Evolutionary conservation across 2,888 invertebrate genomes (phyloP).

Genomic region (Noctuana brunneofusca): DNA sequence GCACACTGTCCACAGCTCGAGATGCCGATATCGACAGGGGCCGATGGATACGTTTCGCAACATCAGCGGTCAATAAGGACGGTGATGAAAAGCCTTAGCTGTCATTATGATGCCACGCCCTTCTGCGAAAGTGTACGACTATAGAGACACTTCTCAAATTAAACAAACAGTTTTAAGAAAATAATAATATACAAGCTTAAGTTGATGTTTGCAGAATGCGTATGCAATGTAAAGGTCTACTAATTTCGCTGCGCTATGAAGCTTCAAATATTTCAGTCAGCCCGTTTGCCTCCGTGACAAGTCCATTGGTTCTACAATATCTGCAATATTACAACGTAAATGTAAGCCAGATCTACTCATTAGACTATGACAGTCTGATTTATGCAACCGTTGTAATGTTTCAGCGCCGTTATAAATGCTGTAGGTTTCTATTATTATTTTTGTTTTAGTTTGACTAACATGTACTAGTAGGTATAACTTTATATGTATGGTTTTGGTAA

Average conservation of each 20-base stretch:
- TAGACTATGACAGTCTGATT: slow-evolving; percentile 16
- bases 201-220: neutral
- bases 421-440: neutral
- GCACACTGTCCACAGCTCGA: too few relatives aligned
- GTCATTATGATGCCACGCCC: too few relatives aligned
- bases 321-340: slow-evolving; percentile 7
- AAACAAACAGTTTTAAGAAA: too few relatives aligned
- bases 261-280: neutral
- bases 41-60: too few relatives aligned
- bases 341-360: slow-evolving; percentile 11
- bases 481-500: too few relatives aligned
- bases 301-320: slow-evolving; percentile 5
- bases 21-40: too few relatives aligned
- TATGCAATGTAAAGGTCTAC: neutral
- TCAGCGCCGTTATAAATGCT: neutral
- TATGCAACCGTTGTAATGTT: slow-evolving; percentile 16
- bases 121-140: too few relatives aligned
- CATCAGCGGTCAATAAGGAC: too few relatives aligned
- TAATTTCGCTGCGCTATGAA: neutral
- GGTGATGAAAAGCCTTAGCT: too few relatives aligned
- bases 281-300: neutral
- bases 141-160: too few relatives aligned
- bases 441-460: neutral
- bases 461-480: too few relatives aligned
- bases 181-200: too few relatives aligned